These are phyloP conservation scores for Lycocerus yunnanus DNA, from an alignment of 2,888 invertebrate genomes.

Conservation along the genomic window DNA sequence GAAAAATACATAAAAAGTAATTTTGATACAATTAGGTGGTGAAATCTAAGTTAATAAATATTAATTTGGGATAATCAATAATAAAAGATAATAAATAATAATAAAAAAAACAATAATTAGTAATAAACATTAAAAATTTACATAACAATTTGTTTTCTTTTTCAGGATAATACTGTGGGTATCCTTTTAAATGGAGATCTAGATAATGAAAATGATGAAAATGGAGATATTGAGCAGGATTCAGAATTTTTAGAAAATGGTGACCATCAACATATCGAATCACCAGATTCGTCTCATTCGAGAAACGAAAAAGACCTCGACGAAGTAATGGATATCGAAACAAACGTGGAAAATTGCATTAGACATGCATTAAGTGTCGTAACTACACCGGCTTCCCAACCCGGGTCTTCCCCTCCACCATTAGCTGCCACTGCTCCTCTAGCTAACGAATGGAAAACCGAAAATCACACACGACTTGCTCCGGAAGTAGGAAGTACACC, in stretches of 20 bases:
- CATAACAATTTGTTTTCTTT: slow-evolving; percentile 12
- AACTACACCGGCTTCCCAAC: slow-evolving; percentile 52
- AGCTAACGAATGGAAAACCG: slow-evolving; percentile 51
- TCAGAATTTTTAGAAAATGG: slow-evolving; percentile 58
- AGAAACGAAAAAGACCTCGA: slow-evolving; percentile 61
- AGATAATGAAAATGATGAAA: slow-evolving; percentile 45
- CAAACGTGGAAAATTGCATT: slow-evolving; percentile 58
- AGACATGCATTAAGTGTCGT: slow-evolving; percentile 62
- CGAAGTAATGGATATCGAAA: slow-evolving; percentile 59
- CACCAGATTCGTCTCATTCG: slow-evolving; percentile 60
- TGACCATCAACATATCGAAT: slow-evolving; percentile 56
- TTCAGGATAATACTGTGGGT: slow-evolving; percentile 49
- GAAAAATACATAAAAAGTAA: no score
- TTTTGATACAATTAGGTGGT: no score
- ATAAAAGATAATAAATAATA: no score
- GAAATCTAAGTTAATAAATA: no score
- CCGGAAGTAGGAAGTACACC: slow-evolving; percentile 50
- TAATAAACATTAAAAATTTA: no score
- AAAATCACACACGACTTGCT: slow-evolving; percentile 49
- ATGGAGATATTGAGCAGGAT: slow-evolving; percentile 53
- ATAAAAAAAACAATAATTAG: no score
- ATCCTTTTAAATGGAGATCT: slow-evolving; percentile 39
- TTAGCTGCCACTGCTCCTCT: slow-evolving; percentile 51
- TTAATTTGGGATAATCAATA: no score
- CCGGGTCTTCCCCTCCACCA: slow-evolving; percentile 50